A percentile compares a stretch with the other conserved stretches of the same genome.
phyloP scores from a whole-genome alignment of 1,140 invertebrate species.

The Drosophila pectinifera region DNA sequence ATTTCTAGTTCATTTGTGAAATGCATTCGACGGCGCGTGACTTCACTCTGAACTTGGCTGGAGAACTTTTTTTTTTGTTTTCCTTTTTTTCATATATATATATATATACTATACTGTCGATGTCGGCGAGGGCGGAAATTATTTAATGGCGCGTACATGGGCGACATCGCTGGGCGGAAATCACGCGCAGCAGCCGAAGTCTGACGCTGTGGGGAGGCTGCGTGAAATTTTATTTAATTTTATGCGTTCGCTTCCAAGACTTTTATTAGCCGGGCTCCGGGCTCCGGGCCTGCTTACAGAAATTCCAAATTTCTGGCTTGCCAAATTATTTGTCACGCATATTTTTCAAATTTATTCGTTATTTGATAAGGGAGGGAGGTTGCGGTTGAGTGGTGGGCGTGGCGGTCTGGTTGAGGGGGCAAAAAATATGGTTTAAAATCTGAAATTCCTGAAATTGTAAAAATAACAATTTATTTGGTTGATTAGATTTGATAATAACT shows the following conservation, averaged over 20 bases:
- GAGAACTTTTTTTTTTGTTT: slow-evolving; percentile 14
- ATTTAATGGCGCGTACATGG: slow-evolving; percentile 82
- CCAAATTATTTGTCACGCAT: slow-evolving; percentile 59
- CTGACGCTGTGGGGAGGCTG: slow-evolving; percentile 62
- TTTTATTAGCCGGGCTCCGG: slow-evolving; percentile 67
- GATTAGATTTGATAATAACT: not conserved
- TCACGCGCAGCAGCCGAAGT: slow-evolving; percentile 67
- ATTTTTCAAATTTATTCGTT: slow-evolving; percentile 37
- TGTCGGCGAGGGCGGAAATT: slow-evolving; percentile 72
- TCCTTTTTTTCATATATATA: slow-evolving; percentile 1
- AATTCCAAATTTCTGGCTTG: slow-evolving; percentile 29
- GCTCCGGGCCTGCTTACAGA: not conserved
- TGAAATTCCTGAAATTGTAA: slow-evolving; percentile 11
- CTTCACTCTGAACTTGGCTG: slow-evolving; percentile 47
- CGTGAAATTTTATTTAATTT: slow-evolving; percentile 69
- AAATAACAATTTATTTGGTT: slow-evolving; percentile 9
- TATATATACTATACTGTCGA: slow-evolving; percentile 6
- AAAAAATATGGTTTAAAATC: slow-evolving; percentile 13
- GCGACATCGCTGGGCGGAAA: slow-evolving; percentile 67
- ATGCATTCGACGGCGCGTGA: slow-evolving; percentile 69
- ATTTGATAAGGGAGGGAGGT: not conserved
- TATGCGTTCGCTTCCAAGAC: slow-evolving; percentile 47
- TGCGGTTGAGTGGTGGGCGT: slow-evolving; percentile 22
- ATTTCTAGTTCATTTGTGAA: slow-evolving; percentile 79
- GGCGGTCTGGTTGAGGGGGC: too few relatives aligned